A percentile compares a stretch with the other conserved stretches of the same genome.
phyloP scores from a whole-genome alignment of 2,797 vertebrate species.

The Anolis apletophallus region DNA sequence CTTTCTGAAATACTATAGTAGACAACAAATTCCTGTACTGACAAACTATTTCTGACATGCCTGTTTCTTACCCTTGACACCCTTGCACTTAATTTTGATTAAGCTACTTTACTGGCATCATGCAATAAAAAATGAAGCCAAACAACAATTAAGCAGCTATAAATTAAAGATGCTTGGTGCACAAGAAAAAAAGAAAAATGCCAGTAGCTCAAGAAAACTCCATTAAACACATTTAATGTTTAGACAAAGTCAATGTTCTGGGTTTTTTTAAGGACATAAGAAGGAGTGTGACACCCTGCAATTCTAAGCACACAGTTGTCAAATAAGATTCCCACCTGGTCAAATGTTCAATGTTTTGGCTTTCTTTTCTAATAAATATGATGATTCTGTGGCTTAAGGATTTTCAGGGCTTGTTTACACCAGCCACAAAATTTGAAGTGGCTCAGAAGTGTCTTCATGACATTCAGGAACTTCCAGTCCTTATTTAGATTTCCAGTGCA shows the following conservation, averaged over 20 bases:
- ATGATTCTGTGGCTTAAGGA: not conserved
- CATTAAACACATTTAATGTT: conserved; percentile 33
- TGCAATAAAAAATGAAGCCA: conserved; percentile 21
- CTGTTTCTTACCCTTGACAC: not conserved
- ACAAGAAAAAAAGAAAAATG: conserved; percentile 28
- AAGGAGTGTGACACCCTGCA: not conserved
- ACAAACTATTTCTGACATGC: not conserved
- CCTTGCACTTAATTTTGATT: conserved; percentile 37
- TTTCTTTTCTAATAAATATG: conserved; percentile 19
- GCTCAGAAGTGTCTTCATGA: no score
- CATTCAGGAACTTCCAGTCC: no score
- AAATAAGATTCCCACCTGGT: not conserved
- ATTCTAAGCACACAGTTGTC: not conserved
- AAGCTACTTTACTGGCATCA: conserved; percentile 22
- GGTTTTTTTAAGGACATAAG: not conserved
- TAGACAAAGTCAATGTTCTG: conserved; percentile 1
- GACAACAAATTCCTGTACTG: conserved; percentile 7
- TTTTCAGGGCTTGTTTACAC: not conserved
- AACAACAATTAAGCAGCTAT: conserved; percentile 31
- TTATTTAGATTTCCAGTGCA: no score
- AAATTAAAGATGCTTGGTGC: conserved; percentile 35
- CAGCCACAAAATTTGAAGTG: no score
- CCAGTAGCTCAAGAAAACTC: conserved; percentile 2
- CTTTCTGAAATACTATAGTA: not conserved
- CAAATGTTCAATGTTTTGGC: not conserved